Conservation (phyloP, 2,888 invertebrate species). For the Coleophora deauratella region DNA sequence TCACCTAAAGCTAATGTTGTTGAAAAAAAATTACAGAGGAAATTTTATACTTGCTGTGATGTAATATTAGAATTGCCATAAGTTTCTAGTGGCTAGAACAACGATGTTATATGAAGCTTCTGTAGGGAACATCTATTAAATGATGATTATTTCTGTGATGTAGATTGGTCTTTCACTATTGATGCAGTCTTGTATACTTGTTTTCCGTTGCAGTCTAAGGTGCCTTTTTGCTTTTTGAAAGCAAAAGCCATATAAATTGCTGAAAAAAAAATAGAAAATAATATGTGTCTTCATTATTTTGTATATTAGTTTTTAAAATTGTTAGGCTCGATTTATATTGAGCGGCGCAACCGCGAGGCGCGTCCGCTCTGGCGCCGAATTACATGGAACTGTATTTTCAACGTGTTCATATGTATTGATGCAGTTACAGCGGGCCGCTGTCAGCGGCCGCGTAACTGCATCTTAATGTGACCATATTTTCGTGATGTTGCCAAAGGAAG, state of each 20-base stretch:
- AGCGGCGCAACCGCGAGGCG: too few species aligned
- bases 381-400: too few species aligned
- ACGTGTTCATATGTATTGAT: too few species aligned
- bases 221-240: conserved; percentile 83
- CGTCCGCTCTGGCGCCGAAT: too few species aligned
- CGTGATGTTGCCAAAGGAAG: too few species aligned
- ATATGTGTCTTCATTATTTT: too few species aligned
- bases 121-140: neutral
- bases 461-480: too few species aligned
- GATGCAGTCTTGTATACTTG: conserved; percentile 60
- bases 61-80: neutral
- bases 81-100: neutral
- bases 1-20: too few species aligned
- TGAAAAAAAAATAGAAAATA: conserved; percentile 64
- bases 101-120: neutral
- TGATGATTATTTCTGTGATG: conserved; percentile 8
- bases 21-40: neutral
- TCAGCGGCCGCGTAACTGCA: too few species aligned
- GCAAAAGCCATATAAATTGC: conserved; percentile 88
- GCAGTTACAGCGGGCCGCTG: too few species aligned
- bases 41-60: neutral
- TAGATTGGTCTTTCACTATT: conserved; percentile 17
- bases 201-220: conserved; percentile 77
- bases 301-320: too few species aligned
- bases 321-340: too few species aligned